Base-by-base conservation (phyloP, 1,140 invertebrate genomes). In the Habropoda laboriosa region DNA sequence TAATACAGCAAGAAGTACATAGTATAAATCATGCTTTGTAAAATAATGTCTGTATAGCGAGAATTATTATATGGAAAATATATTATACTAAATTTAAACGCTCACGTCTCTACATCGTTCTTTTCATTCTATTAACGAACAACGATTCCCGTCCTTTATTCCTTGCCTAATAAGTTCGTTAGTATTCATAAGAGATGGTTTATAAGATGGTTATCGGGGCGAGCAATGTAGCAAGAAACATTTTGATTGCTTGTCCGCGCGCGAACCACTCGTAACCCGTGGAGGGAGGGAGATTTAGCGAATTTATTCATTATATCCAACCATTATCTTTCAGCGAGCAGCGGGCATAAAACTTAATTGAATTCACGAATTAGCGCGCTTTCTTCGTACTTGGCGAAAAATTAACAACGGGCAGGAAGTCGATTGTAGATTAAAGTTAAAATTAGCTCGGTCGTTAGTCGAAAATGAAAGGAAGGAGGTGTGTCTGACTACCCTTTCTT, bases 1-100 rank as follows among this genome's bases (percentile, higher is more conserved):
- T 88, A 86, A 80, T 84, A 84, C 88, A 88, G 85, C 89, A 89
- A 81, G n/a, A 83, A 53, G 66, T 80, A 80, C 78, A 68, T 80
- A 81, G 53, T 83, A 79, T 67, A 88, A 92, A 91, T 88, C 89
- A 90, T 92, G 91, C 92, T 93, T 93, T 93, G 92, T 93, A 93
- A 92, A 87, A 92, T 93, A 92, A 90, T 93, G 91, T 93, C 91
- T 93, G 91, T 92, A 93, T 93, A 93, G 92, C 91, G 92, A 93
- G 90, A 93, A 92, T 91, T 91, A 92, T 92, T 93, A 93, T 90
- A 93, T 93, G 91, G 91, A 93, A 92, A 93, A 93, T 93, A 93
- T 93, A 93, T 93, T 93, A 93, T 93, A 93, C 90, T 92, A 88
- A 93, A 92, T 93, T 93, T 93, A 93, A n/a, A 83, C 60, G 79